Evolutionary conservation across 2,888 invertebrate genomes (phyloP).

Genomic region (Tridacna crocea): DNA sequence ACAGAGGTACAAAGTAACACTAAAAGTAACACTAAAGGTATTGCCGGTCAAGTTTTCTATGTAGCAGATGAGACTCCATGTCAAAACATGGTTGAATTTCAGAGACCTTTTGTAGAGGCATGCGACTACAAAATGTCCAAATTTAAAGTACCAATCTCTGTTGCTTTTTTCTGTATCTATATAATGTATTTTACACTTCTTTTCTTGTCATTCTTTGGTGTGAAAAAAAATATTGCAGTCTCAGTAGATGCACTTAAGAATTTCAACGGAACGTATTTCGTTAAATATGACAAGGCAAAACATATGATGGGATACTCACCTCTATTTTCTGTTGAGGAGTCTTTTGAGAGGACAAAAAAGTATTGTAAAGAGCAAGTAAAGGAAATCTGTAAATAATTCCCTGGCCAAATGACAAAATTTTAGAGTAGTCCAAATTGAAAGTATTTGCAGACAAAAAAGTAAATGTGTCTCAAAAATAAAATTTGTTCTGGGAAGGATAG

Average conservation of each 20-base stretch:
- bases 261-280: constrained; percentile 16
- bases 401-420: too few species aligned
- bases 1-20: not conserved
- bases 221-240: constrained; percentile 30
- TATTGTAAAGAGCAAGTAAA: not conserved
- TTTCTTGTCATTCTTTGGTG: constrained; percentile 36
- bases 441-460: too few species aligned
- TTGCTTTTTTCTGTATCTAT: constrained; percentile 14
- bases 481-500: too few species aligned
- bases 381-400: not conserved
- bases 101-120: constrained; percentile 32
- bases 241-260: not conserved
- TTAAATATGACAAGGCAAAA: constrained; percentile 37
- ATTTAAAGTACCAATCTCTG: constrained; percentile 8
- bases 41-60: constrained; percentile 18
- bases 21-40: not conserved
- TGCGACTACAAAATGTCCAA: constrained; percentile 25
- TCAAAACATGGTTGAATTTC: constrained; percentile 30
- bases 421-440: too few species aligned
- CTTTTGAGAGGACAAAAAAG: not conserved
- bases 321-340: constrained; percentile 33
- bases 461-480: too few species aligned
- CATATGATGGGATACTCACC: constrained; percentile 35
- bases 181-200: constrained; percentile 13
- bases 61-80: constrained; percentile 40